Evolutionary conservation across 2,888 invertebrate species (phyloP).

Genomic region (Scaptodrosophila latifasciaeformis): DNA sequence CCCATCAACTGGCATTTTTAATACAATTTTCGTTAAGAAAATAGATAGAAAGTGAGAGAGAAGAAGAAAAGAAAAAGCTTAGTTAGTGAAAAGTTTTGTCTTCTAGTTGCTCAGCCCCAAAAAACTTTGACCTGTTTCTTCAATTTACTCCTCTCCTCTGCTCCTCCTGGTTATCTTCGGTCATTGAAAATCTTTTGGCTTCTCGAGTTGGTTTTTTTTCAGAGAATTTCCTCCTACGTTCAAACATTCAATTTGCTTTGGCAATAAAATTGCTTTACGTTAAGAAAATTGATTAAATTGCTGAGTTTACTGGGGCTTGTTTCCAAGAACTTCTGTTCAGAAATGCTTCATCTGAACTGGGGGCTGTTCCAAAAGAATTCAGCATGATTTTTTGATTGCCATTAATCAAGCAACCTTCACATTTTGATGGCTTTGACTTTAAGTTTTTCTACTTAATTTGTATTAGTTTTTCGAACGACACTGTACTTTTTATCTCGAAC

Average conservation of each 20-base stretch:
- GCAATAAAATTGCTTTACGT: conserved; percentile 56
- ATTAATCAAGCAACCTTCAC: conserved; percentile 48
- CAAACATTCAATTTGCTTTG: conserved; percentile 46
- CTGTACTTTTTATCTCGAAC: not conserved
- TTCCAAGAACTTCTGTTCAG: too few relatives aligned
- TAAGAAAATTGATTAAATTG: conserved; percentile 69
- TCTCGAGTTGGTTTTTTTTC: too few relatives aligned
- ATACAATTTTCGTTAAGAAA: conserved; percentile 4
- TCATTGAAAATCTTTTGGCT: conserved; percentile 5
- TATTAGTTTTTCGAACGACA: not conserved
- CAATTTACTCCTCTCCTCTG: not conserved
- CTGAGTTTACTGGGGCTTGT: conserved; percentile 34
- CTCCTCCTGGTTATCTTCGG: not conserved
- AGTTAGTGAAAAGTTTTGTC: conserved; percentile 44
- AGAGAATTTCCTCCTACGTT: conserved; percentile 1
- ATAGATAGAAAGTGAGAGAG: not conserved
- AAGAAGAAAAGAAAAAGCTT: conserved; percentile 29
- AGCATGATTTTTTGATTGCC: conserved; percentile 58
- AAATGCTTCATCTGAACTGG: conserved; percentile 28
- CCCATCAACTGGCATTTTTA: conserved; percentile 76
- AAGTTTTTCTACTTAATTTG: too few relatives aligned
- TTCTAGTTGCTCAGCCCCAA: too few relatives aligned
- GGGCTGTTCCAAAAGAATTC: conserved; percentile 27
- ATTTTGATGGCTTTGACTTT: too few relatives aligned
- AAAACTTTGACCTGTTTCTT: too few relatives aligned